phyloP scores from a whole-genome alignment of 2,888 invertebrate species.

The Tubulanus polymorphus region DNA sequence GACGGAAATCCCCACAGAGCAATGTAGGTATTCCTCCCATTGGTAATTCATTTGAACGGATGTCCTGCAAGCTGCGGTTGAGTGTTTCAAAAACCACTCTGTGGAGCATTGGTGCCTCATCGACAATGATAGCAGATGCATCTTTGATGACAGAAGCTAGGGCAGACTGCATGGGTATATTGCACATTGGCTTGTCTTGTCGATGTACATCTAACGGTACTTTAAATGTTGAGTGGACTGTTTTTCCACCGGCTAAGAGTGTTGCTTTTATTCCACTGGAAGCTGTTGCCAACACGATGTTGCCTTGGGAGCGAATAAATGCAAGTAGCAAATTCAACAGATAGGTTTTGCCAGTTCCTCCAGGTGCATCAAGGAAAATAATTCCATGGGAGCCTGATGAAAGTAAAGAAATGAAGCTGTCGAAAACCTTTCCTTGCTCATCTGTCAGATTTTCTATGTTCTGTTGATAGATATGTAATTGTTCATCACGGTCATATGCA shows the following conservation, averaged over 20 bases:
- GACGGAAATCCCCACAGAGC: not conserved
- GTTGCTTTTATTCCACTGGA: constrained; percentile 55
- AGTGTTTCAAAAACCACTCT: not conserved
- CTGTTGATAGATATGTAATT: not conserved
- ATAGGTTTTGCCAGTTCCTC: constrained; percentile 53
- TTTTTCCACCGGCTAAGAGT: constrained; percentile 36
- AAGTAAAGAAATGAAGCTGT: not conserved
- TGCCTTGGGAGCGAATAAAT: constrained; percentile 35
- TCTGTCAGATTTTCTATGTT: not conserved
- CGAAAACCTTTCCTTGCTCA: not conserved
- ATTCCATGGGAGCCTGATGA: no score
- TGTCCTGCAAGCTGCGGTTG: not conserved
- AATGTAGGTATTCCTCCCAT: not conserved
- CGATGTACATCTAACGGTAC: not conserved
- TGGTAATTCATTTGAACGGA: not conserved
- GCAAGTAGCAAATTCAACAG: constrained; percentile 48
- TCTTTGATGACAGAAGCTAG: not conserved
- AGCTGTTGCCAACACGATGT: constrained; percentile 48
- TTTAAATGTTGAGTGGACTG: constrained; percentile 20
- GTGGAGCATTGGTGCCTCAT: constrained; percentile 1
- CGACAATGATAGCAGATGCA: not conserved
- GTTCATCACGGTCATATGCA: not conserved
- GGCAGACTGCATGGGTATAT: not conserved
- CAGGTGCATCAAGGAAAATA: constrained; percentile 50
- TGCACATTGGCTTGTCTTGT: not conserved